Conservation (phyloP, 1,140 invertebrate genomes). For the Drosophila hydei region DNA sequence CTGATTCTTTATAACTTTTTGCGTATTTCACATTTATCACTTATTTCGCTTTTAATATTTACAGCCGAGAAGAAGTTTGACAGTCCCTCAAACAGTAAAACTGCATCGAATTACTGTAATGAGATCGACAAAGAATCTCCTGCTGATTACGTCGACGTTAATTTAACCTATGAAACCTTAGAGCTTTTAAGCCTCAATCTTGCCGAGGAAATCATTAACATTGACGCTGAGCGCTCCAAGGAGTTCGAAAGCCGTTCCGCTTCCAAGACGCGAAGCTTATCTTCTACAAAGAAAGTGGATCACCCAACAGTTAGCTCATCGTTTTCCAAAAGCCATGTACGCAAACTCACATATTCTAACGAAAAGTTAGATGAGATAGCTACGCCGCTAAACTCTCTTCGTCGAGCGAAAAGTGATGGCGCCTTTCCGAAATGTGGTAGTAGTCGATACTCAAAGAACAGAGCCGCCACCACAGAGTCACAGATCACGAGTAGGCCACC, state of each 20-base stretch:
- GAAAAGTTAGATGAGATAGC: conserved; percentile 40
- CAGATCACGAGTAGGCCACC: not conserved
- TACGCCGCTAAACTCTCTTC: not conserved
- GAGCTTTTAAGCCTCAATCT: conserved; percentile 55
- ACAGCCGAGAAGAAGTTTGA: conserved; percentile 42
- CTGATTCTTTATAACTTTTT: conserved; percentile 8
- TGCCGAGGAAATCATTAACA: conserved; percentile 56
- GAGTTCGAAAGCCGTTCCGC: conserved; percentile 63
- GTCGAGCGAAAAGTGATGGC: conserved; percentile 41
- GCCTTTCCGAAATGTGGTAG: conserved; percentile 24
- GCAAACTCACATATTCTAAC: conserved; percentile 66
- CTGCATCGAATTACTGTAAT: not conserved
- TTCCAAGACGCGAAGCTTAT: conserved; percentile 55
- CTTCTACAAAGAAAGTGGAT: conserved; percentile 31
- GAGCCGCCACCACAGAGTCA: conserved; percentile 32
- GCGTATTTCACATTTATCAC: conserved; percentile 51
- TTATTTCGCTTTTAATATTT: conserved; percentile 50
- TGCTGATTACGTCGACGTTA: conserved; percentile 31
- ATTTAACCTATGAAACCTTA: conserved; percentile 52
- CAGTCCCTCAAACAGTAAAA: conserved; percentile 13
- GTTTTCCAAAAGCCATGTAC: conserved; percentile 36
- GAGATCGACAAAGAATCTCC: conserved; percentile 1
- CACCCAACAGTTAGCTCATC: not conserved
- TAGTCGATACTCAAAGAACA: not conserved
- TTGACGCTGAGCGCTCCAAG: conserved; percentile 57